phyloP scores from a whole-genome alignment of 1,140 invertebrate species.

The Aphelenchoides fujianensis region DNA sequence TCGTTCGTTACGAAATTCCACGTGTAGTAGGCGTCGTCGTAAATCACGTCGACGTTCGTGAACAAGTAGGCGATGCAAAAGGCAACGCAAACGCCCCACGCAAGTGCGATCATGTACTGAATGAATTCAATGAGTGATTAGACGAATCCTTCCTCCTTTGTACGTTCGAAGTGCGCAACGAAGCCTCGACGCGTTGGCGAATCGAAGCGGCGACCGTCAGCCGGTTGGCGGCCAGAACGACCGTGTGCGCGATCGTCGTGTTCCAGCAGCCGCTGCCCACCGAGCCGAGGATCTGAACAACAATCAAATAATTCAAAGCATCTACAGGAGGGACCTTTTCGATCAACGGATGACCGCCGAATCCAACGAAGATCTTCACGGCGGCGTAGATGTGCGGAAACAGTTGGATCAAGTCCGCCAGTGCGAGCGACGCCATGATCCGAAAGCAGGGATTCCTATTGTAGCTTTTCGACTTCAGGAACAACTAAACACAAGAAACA shows the following conservation, averaged over 20 bases:
- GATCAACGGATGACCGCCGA: background rate
- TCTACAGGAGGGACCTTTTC: constrained; percentile 1
- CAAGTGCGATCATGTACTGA: background rate
- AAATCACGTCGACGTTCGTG: background rate
- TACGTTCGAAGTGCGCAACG: background rate
- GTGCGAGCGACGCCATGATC: background rate
- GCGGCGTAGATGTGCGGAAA: background rate
- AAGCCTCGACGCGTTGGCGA: background rate
- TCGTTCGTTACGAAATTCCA: background rate
- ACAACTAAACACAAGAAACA: background rate
- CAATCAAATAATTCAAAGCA: no score
- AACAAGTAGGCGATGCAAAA: background rate
- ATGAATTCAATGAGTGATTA: background rate
- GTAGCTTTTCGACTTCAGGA: background rate
- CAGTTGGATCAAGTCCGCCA: background rate
- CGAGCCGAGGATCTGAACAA: background rate
- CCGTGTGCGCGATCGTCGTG: background rate
- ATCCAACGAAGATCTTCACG: background rate
- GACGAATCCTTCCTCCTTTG: background rate
- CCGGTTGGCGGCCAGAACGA: background rate
- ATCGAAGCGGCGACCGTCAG: background rate
- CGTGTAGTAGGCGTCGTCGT: background rate
- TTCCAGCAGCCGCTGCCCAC: background rate
- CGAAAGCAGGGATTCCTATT: background rate
- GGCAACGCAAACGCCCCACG: background rate